Evolutionary conservation across 2,888 invertebrate genomes (phyloP), one percentile per base, ranked within the genome.

Genomic region (Lottia scabra): DNA sequence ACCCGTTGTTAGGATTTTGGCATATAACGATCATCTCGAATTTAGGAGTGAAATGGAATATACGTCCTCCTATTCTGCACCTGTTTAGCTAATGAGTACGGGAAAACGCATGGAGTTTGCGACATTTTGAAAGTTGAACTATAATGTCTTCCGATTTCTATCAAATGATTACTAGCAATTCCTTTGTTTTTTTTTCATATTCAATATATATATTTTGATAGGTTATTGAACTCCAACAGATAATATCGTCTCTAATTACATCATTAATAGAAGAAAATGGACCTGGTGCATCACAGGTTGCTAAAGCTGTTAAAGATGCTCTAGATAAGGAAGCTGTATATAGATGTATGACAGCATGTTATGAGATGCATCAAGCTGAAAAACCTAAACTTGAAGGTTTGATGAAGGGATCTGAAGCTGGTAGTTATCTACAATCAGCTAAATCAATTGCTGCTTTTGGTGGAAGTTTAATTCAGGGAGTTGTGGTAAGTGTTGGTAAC

Each of bases 231-330:
- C 76, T 89, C 63, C 80, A 85, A 45, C 82, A 83, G 62, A 79
- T 81, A 16, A 89, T 90, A 16, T 85, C 87, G 10, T 82, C 82
- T 16, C 77, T 89, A 26, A 82, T 89, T 10, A 81, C 85, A 68
- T 84, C 88, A 6, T 81, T 89, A 72, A 89, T 87, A 48, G 89
- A 89, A 76, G 89, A 89, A 71, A 90, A 89, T 75, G 87, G 88
- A 38, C 87, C 87, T 15, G 86, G 86, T 46, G 86, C 87, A 23
- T 83, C 87, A 5, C 83, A 85, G 69, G 87, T 89, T 46, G 89
- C 88, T 1, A 88, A 87, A 81, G 89, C 89, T 75, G 89, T 90
- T 65, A 89, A 89, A 70, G 89, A 89, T 75, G 88, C 89, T 0
- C 65, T 89, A 38, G 89, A 88, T 78, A 90, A 89, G 76, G 88